Conservation (phyloP, 2,888 invertebrate species). For the Pyrgus malvae region DNA sequence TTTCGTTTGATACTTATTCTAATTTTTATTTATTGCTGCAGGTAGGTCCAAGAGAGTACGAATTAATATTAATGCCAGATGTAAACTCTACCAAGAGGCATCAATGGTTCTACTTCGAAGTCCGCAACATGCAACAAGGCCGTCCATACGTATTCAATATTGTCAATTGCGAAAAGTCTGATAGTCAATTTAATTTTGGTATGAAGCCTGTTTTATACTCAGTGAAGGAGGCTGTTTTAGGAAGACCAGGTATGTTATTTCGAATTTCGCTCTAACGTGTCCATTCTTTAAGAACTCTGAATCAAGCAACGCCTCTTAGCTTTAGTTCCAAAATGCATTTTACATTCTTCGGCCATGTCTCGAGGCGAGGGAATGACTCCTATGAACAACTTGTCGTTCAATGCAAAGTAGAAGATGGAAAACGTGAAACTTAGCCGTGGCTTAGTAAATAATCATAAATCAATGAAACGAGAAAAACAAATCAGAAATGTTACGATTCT, state of each 20-base stretch:
- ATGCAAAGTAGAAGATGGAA: too few species aligned
- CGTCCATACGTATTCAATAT: constrained; percentile 91
- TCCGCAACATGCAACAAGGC: constrained; percentile 87
- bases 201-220: constrained; percentile 95
- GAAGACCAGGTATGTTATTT: constrained; percentile 65
- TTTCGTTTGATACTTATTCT: not conserved
- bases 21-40: constrained; percentile 53
- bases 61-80: constrained; percentile 91
- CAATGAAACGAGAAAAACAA: too few species aligned
- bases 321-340: too few species aligned
- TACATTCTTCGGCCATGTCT: too few species aligned
- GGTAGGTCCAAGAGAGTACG: constrained; percentile 90
- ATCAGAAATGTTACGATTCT: too few species aligned
- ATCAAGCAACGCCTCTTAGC: too few species aligned
- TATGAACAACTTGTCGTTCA: too few species aligned
- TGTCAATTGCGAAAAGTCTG: constrained; percentile 92
- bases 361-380: too few species aligned
- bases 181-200: constrained; percentile 93
- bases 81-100: constrained; percentile 89
- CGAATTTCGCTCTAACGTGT: too few species aligned
- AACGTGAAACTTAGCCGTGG: too few species aligned
- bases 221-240: constrained; percentile 85
- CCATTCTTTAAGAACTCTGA: too few species aligned
- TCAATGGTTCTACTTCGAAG: constrained; percentile 96
- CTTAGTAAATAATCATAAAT: too few species aligned